phyloP scores from a whole-genome alignment of 2,113 vertebrate genomes.

The Sialia sialis region DNA sequence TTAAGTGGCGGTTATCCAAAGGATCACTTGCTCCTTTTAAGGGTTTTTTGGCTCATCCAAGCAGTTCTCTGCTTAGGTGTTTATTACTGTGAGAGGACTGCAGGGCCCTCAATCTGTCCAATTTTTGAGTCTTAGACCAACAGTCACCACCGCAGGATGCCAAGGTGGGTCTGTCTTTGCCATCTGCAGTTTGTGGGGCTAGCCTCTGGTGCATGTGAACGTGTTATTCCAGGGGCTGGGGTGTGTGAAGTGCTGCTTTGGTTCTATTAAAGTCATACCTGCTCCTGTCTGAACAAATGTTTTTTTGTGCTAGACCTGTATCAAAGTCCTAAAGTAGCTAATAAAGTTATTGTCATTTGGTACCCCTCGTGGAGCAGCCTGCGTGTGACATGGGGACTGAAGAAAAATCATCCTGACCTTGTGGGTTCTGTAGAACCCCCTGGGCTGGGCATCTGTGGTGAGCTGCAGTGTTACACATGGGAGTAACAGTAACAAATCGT shows the following conservation, averaged over 20 bases:
- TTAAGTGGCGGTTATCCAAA: not conserved
- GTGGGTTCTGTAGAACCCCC: not conserved
- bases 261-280: not conserved
- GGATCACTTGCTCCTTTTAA: not conserved
- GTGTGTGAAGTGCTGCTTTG: not conserved
- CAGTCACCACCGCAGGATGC: not conserved
- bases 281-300: not conserved
- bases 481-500: not conserved
- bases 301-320: not conserved
- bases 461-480: not conserved
- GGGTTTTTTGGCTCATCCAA: not conserved
- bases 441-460: not conserved
- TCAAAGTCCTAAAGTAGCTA: not conserved
- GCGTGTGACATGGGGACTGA: rapidly evolving
- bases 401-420: not conserved
- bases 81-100: not conserved
- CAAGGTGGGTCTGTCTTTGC: not conserved
- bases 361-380: not conserved
- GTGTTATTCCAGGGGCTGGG: not conserved
- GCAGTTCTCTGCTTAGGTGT: not conserved
- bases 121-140: not conserved
- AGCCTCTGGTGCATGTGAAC: rapidly evolving
- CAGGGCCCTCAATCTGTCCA: not conserved
- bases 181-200: not conserved
- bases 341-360: not conserved